Evolutionary conservation across 2,797 vertebrate species (phyloP).

Genomic region (Pseudomugil tenellus): DNA sequence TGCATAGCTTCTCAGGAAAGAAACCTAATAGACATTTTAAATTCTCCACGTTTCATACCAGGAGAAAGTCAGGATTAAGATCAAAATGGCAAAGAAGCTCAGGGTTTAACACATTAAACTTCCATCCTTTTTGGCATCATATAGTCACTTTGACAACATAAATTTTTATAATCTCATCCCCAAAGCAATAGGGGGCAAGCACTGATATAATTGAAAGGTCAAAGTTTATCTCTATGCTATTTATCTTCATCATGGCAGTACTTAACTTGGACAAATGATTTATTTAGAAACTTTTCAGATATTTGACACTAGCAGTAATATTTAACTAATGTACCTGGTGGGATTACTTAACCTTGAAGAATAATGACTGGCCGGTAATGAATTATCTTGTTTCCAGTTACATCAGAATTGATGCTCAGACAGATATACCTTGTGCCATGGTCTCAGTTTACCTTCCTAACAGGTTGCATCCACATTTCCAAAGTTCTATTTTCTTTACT

Average conservation of each 20-base stretch:
- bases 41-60: constrained; percentile 3
- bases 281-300: neutral
- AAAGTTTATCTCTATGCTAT: constrained; percentile 1
- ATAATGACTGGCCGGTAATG: neutral
- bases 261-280: neutral
- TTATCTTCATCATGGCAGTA: neutral
- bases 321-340: neutral
- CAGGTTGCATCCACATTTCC: neutral
- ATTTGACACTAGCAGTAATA: neutral
- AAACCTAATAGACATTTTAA: constrained; percentile 6
- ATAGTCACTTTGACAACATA: neutral
- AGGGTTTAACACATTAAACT: constrained; percentile 11
- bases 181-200: constrained; percentile 8
- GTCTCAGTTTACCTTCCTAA: neutral
- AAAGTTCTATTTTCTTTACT: neutral
- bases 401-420: neutral
- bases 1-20: constrained; percentile 4
- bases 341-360: neutral
- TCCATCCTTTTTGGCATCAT: constrained; percentile 12
- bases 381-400: neutral
- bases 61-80: constrained; percentile 15
- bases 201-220: constrained; percentile 12
- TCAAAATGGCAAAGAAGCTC: neutral
- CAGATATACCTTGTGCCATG: neutral
- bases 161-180: neutral